phyloP scores from a whole-genome alignment of 92 coral and sea anemone species.

The Porites evermanni region DNA sequence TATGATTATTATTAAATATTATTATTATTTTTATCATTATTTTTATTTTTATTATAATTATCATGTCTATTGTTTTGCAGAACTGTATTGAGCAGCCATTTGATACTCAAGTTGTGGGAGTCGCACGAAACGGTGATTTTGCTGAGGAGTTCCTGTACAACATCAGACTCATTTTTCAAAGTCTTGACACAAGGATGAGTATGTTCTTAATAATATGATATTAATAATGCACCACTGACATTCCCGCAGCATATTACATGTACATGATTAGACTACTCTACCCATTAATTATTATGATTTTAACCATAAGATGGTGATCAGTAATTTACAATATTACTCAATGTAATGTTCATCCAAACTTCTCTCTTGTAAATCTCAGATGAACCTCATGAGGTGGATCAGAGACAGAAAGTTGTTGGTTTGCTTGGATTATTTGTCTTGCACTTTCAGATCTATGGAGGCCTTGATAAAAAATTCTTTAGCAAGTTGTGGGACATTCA shows the following conservation, averaged over 20 bases:
- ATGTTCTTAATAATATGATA: slow-evolving; percentile 18
- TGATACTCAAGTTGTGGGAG: slow-evolving; percentile 76
- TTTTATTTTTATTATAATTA: not conserved
- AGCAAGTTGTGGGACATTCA: slow-evolving; percentile 94
- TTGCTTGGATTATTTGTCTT: slow-evolving; percentile 89
- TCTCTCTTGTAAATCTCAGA: slow-evolving; percentile 45
- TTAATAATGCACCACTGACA: not conserved
- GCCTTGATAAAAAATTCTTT: slow-evolving; percentile 89
- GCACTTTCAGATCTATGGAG: slow-evolving; percentile 89
- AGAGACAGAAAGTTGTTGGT: slow-evolving; percentile 84
- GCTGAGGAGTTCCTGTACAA: slow-evolving; percentile 91
- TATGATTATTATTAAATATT: too few relatives aligned
- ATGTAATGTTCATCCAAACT: not conserved
- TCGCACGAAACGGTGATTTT: slow-evolving; percentile 81
- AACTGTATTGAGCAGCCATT: slow-evolving; percentile 95
- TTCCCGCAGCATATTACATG: not conserved
- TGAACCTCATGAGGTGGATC: slow-evolving; percentile 92
- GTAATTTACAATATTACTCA: too few relatives aligned
- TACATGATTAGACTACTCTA: not conserved
- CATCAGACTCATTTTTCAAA: slow-evolving; percentile 83
- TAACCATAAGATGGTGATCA: too few relatives aligned
- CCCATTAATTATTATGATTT: too few relatives aligned
- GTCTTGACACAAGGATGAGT: slow-evolving; percentile 91
- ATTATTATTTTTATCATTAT: too few relatives aligned
- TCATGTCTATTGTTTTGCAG: slow-evolving; percentile 43